These are phyloP conservation scores for Tenthredo livida DNA, from an alignment of 2,888 invertebrate genomes.

Conservation along the genomic window DNA sequence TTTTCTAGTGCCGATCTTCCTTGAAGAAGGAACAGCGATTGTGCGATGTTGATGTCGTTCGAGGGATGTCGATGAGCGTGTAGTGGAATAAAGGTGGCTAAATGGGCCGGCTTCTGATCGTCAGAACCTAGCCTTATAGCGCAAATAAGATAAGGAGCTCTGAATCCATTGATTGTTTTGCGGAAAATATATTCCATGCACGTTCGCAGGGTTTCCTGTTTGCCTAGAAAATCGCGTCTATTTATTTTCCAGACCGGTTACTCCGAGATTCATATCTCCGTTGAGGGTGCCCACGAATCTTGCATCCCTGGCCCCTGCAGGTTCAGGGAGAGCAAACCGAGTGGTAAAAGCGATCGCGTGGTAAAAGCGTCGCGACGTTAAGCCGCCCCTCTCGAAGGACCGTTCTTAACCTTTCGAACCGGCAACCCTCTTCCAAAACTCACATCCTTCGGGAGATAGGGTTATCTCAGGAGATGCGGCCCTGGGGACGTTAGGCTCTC, in stretches of 20 bases:
- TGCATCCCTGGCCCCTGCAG: not conserved
- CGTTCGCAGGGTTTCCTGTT: slow-evolving; percentile 72
- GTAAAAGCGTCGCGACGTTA: slow-evolving; percentile 36
- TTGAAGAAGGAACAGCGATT: not conserved
- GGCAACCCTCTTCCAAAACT: slow-evolving; percentile 33
- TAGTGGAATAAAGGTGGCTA: not conserved
- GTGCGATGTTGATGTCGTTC: not conserved
- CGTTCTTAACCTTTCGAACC: not conserved
- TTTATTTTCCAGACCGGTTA: slow-evolving; percentile 57
- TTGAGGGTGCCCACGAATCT: slow-evolving; percentile 2
- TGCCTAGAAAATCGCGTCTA: slow-evolving; percentile 69
- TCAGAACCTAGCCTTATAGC: not conserved
- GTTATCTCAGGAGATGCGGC: slow-evolving; percentile 44
- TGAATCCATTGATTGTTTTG: slow-evolving; percentile 53
- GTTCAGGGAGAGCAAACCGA: not conserved
- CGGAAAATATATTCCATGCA: slow-evolving; percentile 65
- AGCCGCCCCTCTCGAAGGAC: not conserved
- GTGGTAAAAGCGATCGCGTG: slow-evolving; percentile 28
- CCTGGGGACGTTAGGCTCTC: not conserved
- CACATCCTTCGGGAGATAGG: slow-evolving; percentile 11
- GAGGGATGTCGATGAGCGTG: not conserved
- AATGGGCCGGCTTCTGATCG: not conserved
- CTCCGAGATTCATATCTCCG: slow-evolving; percentile 15
- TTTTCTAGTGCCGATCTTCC: not conserved
- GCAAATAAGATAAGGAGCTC: slow-evolving; percentile 5